Evolutionary conservation across 2,888 invertebrate genomes (phyloP), one percentile per base, ranked within the genome.

Genomic region (Notodonta ziczac): DNA sequence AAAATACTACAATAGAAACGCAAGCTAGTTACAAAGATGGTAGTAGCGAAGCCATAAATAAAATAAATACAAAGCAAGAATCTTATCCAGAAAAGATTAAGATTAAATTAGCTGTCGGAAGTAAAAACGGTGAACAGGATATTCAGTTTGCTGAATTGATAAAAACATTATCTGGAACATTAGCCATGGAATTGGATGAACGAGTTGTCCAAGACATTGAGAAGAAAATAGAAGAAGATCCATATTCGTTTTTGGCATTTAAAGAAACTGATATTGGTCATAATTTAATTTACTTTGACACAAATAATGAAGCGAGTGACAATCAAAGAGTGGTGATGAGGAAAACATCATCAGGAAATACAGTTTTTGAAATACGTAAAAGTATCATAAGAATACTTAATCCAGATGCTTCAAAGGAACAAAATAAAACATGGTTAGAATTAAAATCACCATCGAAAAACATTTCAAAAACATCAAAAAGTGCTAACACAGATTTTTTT

Each of bases 111-210:
- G 59, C 35, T 12, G 58, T 67, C 40, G 48, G 58, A 60, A 62
- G 66, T 62, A 61, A 72, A 32, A 64, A 58, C 24, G 65, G 67
- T 8, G 50, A 69, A 13, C 14, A 61, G 44, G 61, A 59, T 56
- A 48, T 62, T 59, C 63, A 72, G 46, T 68, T 66, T 13, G 69
- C 73, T 6, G 67, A 78, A 63, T 57, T 85, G 13, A 73, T 67
- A 16, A 70, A 72, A 64, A 80, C 80, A 16, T 58, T 69, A 16
- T 82, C 84, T 13, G 84, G 81, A 14, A 69, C 72, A 44, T 67
- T 85, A 24, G 68, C 71, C 5, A 73, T 86, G 46, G 81, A 78
- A 39, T 63, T 87, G 62, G 78, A 87, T 65, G 75, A 85, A 67
- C 69, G 78, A n/a, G 62, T 80, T 7, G 65, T 83, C 32, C 68